A percentile compares a stretch with the other conserved stretches of the same genome.
Conservation (phyloP, 2,113 vertebrate species). For the Carassius gibelio region DNA sequence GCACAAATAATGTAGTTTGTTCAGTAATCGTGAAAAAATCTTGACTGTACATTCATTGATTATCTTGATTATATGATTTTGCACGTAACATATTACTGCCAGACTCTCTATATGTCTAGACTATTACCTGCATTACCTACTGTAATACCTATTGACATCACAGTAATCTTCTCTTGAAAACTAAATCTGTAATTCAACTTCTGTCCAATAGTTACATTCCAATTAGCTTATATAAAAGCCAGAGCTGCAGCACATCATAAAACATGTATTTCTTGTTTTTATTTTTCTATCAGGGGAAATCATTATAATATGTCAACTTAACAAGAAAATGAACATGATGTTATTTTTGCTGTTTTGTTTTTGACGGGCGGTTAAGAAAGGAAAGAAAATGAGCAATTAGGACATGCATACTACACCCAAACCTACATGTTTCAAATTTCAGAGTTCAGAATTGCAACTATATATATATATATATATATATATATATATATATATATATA, state of each 20-base stretch:
- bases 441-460: background rate
- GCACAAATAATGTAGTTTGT: too few relatives aligned
- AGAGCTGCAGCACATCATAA: background rate
- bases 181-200: background rate
- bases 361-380: background rate
- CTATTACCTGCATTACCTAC: background rate
- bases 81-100: background rate
- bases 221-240: background rate
- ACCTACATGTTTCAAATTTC: background rate
- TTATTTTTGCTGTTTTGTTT: background rate
- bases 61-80: too few relatives aligned
- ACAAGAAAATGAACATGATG: background rate
- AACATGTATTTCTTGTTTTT: background rate
- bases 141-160: background rate
- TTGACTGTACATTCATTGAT: too few relatives aligned
- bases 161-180: background rate
- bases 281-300: background rate
- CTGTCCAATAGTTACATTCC: background rate
- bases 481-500: too few relatives aligned
- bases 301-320: background rate
- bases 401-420: background rate
- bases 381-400: background rate
- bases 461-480: too few relatives aligned
- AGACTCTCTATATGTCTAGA: background rate
- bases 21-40: too few relatives aligned